phyloP scores from a whole-genome alignment of 2,888 invertebrate genomes.

The Conistra vaccinii region DNA sequence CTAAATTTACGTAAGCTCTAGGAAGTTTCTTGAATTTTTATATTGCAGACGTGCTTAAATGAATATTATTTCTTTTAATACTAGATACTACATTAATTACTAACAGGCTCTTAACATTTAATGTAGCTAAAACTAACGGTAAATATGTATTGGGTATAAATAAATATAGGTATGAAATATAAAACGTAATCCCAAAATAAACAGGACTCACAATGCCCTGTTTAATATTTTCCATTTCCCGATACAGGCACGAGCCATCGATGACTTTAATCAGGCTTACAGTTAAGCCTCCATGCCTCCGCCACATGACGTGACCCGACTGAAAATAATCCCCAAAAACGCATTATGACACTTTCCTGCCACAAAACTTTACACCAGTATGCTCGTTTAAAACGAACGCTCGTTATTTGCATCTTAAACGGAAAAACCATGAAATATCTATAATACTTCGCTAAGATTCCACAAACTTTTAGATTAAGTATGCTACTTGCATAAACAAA shows the following conservation, averaged over 20 bases:
- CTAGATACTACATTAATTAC: too few relatives aligned
- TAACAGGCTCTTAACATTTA: background rate
- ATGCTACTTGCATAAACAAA: conserved; percentile 44
- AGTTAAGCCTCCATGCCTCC: conserved; percentile 47
- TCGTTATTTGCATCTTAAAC: conserved; percentile 51
- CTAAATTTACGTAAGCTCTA: conserved; percentile 32
- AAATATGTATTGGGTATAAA: background rate
- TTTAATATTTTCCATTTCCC: conserved; percentile 41
- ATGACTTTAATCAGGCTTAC: conserved; percentile 63
- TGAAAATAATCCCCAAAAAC: conserved; percentile 56
- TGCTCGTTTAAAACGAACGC: conserved; percentile 33
- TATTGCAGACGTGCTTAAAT: background rate
- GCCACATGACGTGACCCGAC: conserved; percentile 56
- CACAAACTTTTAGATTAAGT: conserved; percentile 37
- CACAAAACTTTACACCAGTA: conserved; percentile 49
- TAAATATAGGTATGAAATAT: background rate
- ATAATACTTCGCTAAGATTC: conserved; percentile 27
- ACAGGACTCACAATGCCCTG: conserved; percentile 13
- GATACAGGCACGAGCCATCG: conserved; percentile 38
- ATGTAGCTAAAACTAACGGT: background rate
- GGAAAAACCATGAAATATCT: conserved; percentile 48
- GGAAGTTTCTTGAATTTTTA: conserved; percentile 18
- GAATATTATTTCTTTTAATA: background rate
- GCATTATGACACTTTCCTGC: conserved; percentile 61
- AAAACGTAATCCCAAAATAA: conserved; percentile 25